Percentiles rank a stretch among this genome's conserved stretches.
Conservation (phyloP, 2,113 vertebrate genomes). For the Coryphaenoides rupestris region DNA sequence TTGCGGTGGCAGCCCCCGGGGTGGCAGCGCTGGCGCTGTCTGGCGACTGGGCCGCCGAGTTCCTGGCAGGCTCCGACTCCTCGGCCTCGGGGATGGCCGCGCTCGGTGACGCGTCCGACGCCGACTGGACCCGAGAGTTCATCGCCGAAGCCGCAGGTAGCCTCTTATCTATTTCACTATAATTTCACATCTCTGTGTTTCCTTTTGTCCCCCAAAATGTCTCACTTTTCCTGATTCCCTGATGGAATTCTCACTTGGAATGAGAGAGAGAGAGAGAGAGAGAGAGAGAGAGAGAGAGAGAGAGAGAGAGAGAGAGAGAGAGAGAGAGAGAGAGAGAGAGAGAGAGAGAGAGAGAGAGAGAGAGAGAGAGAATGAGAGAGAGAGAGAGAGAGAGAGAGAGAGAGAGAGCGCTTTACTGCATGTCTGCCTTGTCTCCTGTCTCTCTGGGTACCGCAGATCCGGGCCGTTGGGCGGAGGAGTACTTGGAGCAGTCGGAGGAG, state of each 20-base stretch:
- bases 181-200: neutral
- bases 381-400: too few species aligned
- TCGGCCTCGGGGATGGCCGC: conserved; percentile 65
- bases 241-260: neutral
- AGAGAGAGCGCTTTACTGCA: neutral
- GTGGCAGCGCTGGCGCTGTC: conserved; percentile 94
- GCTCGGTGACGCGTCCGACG: conserved; percentile 79
- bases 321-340: too few species aligned
- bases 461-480: conserved; percentile 95
- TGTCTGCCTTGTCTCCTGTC: neutral
- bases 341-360: too few species aligned
- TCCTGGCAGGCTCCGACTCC: conserved; percentile 76
- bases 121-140: conserved; percentile 96
- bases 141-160: conserved; percentile 92
- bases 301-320: too few species aligned
- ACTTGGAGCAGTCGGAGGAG: conserved; percentile 95
- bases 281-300: too few species aligned
- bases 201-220: neutral
- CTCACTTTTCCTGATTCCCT: neutral
- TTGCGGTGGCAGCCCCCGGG: conserved; percentile 79
- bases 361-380: too few species aligned
- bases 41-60: conserved; percentile 93
- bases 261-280: too few species aligned
- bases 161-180: conserved; percentile 7
- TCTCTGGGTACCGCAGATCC: conserved; percentile 75